phyloP scores from a whole-genome alignment of 2,888 invertebrate species.

The Tipula lateralis region DNA sequence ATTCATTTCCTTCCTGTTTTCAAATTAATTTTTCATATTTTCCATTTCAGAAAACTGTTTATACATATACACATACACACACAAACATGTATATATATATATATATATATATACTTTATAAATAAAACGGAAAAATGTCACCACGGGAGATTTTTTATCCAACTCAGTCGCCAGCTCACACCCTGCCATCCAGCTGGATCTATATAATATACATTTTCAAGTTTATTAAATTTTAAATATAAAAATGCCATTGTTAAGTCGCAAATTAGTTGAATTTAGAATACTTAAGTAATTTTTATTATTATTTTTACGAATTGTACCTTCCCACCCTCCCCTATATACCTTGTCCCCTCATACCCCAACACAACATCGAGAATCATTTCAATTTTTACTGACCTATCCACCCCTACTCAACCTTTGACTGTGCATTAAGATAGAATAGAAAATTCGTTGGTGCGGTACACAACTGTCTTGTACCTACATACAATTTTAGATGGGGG shows the following conservation, averaged over 20 bases:
- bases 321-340: neutral
- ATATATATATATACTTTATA: neutral
- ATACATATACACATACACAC: neutral
- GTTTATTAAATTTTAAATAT: conserved; percentile 19
- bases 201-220: neutral
- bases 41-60: neutral
- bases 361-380: neutral
- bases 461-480: neutral
- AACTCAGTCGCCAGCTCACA: neutral
- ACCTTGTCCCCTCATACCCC: too few species aligned
- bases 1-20: conserved; percentile 24
- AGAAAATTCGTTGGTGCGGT: neutral
- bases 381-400: neutral
- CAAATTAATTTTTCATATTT: conserved; percentile 19
- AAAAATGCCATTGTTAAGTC: neutral
- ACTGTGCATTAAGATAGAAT: too few species aligned
- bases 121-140: neutral
- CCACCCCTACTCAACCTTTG: neutral
- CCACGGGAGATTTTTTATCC: neutral
- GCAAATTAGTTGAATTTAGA: neutral
- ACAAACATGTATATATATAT: neutral
- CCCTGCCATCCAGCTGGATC: neutral
- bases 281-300: conserved; percentile 11
- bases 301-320: neutral
- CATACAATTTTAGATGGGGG: neutral